These are phyloP conservation scores for Rhingia campestris DNA, from an alignment of 2,888 invertebrate species.

Conservation along the genomic window DNA sequence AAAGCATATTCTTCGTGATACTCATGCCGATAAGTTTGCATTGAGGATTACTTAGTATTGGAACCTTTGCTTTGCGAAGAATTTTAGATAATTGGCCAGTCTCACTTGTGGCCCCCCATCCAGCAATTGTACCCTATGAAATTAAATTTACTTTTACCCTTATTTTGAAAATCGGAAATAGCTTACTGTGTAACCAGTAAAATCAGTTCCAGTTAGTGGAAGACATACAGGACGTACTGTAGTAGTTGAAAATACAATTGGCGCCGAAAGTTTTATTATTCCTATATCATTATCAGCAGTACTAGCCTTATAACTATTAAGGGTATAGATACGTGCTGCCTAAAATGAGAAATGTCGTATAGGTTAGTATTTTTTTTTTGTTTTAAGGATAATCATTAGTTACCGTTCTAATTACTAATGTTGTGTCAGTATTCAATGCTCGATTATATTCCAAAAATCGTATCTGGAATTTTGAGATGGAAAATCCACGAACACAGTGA, in stretches of 20 bases:
- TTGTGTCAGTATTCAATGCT: conserved; percentile 27
- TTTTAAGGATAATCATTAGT: neutral
- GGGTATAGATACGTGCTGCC: conserved; percentile 38
- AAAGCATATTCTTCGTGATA: conserved; percentile 58
- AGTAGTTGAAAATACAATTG: conserved; percentile 85
- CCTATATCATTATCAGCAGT: conserved; percentile 91
- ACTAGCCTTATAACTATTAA: conserved; percentile 16
- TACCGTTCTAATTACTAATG: conserved; percentile 77
- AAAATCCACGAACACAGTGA: conserved; percentile 75
- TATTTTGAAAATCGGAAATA: no score
- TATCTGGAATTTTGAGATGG: conserved; percentile 69
- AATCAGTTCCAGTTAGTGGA: conserved; percentile 29
- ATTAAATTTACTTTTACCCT: neutral
- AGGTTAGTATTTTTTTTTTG: no score
- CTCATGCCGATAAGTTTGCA: conserved; percentile 48
- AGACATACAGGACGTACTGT: conserved; percentile 64
- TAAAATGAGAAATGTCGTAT: neutral
- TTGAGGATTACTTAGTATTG: conserved; percentile 57
- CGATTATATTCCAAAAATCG: conserved; percentile 72
- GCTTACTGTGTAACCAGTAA: conserved; percentile 44
- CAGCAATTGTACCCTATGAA: conserved; percentile 53
- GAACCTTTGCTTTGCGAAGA: conserved; percentile 49
- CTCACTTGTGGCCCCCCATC: conserved; percentile 42
- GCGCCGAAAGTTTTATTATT: conserved; percentile 86
- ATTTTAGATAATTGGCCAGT: conserved; percentile 22